Base-by-base conservation (phyloP, 2,888 invertebrate genomes). In the Pemphredon lugubris region DNA sequence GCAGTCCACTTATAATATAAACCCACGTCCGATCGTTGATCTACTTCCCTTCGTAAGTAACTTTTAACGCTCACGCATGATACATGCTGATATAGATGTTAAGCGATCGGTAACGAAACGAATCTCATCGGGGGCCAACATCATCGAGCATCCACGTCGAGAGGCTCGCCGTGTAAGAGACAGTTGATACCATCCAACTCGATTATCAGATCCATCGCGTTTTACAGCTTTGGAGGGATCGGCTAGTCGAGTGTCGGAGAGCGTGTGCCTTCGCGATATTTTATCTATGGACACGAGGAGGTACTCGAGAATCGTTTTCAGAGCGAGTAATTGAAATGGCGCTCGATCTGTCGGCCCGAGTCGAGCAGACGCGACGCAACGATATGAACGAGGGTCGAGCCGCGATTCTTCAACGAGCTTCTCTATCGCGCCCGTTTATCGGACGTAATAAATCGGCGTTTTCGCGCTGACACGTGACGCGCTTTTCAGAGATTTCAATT, bases 231-330 rank as follows among this genome's bases (percentile, higher is more conserved):
- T 50, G 67, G 39, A 58, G 55, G 51, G 50, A 53, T 18, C 53
- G 59, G 20, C 51, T 34, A 50, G 32, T 51, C 68, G 65, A 40
- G 59, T 48, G 39, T 23, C 26, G 47, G 23, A 44, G 59, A 66
- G 72, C 77, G 73, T 75, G 82, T 73, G 78, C 82, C 73, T 71
- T 61, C 70, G 76, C 65, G 75, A 85, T 82, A 84, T 83, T 84
- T 83, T 83, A 84, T 83, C 84, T 82, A 83, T 69, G 81, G 77
- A 77, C 79, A 77, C 77, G 82, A 84, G 85, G 86, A 83, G 84
- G 79, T 82, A 84, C 86, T 87, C 79, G 84, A 85, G 66, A 77
- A 66, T 73, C 79, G 80, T 82, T 86, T 85, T 83, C 79, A 81
- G 80, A 81, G 83, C 68, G 73, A 77, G 83, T 85, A 85, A 87